Evolutionary conservation across 2,797 vertebrate genomes (phyloP), one percentile per base, ranked within the genome.

Genomic region (Centropyge bicolor): DNA sequence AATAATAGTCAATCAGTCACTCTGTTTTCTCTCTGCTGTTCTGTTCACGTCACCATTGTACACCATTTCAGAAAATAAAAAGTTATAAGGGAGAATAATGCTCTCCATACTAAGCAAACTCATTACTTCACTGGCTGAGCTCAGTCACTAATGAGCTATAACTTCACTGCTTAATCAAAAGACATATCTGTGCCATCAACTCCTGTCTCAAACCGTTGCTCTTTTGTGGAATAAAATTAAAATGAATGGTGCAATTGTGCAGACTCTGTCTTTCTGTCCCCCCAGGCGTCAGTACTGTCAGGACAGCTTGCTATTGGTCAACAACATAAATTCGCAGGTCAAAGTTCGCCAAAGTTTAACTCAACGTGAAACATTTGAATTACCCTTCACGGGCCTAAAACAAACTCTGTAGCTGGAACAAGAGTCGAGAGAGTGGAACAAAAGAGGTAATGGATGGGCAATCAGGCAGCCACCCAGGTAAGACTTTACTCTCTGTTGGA

Each of bases 401-500:
- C 13, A 70, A 86, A 73, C 19, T 12, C 6, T 45, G 27, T 40
- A 64, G 24, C 41, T 81, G 51, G 51, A 74, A 61, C 51, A 55
- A 38, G 61, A 76, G 61, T 69, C 0, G 0, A 35, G 68, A 71
- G 65, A 59, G 55, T 48, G 65, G 36, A 68, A 73, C 66, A 77
- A 70, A 81, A 45, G 64, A 22, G 41, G 68, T 49, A 85, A 82
- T 54, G 56, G 77, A 80, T 45, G 70, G 64, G 49, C 70, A 85
- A 88, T 83, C 55, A 84, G 59, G 78, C 81, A 74, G 56, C 51
- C 35, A 35, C 81, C 64, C 80, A 70, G 80, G 69, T 84, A 76
- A 31, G 64, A 66, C 56, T 78, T 38, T 5, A 57, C 55, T 74
- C 80, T 85, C 83, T 80, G 62, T 14, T 88, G 84, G 81, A 75